These are phyloP conservation scores for Clarias fuscus DNA, from an alignment of 2,797 vertebrate species.

Conservation along the genomic window DNA sequence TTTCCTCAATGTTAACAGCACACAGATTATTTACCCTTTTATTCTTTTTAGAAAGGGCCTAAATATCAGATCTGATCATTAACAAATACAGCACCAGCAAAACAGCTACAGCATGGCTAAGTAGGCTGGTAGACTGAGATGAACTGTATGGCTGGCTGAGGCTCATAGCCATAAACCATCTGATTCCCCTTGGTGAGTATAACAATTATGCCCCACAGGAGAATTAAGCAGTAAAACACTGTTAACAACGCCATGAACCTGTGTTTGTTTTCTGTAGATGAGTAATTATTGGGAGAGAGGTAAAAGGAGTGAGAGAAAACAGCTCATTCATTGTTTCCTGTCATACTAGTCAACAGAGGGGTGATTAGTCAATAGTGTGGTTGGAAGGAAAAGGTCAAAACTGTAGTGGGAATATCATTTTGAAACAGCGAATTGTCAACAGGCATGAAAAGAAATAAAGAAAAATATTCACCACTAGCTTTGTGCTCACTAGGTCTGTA, in stretches of 20 bases:
- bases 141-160: slow-evolving; percentile 40
- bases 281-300: slow-evolving; percentile 47
- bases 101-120: slow-evolving; percentile 58
- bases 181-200: slow-evolving; percentile 17
- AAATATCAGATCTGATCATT: slow-evolving; percentile 61
- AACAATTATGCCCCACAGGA: slow-evolving; percentile 31
- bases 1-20: slow-evolving; percentile 72
- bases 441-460: slow-evolving; percentile 44
- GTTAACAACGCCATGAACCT: slow-evolving; percentile 33
- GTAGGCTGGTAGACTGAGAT: neutral
- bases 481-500: slow-evolving; percentile 61
- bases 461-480: slow-evolving; percentile 50
- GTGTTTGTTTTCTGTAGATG: slow-evolving; percentile 52
- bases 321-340: slow-evolving; percentile 57
- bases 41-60: slow-evolving; percentile 49
- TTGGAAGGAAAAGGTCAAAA: slow-evolving; percentile 52
- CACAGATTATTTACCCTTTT: slow-evolving; percentile 60
- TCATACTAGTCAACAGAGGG: slow-evolving; percentile 41
- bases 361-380: slow-evolving; percentile 50
- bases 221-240: slow-evolving; percentile 35
- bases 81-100: slow-evolving; percentile 41
- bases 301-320: slow-evolving; percentile 41
- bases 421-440: slow-evolving; percentile 59
- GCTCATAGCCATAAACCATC: slow-evolving; percentile 43
- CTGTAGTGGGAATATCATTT: slow-evolving; percentile 56